Evolutionary conservation across 2,888 invertebrate species (phyloP).

Genomic region (Crepidodera aurea): DNA sequence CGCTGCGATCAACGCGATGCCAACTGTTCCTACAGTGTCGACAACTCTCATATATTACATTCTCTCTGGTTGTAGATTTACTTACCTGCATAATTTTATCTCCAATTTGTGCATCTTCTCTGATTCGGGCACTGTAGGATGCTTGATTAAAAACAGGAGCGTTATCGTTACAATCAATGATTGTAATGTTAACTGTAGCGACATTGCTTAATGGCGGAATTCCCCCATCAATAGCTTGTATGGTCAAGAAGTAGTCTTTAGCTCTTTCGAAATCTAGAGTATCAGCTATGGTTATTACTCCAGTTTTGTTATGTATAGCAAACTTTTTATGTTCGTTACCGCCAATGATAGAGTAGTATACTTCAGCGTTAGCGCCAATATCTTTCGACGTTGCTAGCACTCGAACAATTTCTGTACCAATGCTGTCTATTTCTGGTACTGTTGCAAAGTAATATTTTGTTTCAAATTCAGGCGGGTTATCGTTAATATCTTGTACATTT

Average conservation of each 20-base stretch:
- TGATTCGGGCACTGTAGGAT: slow-evolving; percentile 77
- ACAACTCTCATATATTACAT: too few species aligned
- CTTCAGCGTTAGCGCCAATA: slow-evolving; percentile 91
- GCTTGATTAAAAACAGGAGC: slow-evolving; percentile 81
- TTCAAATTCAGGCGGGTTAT: slow-evolving; percentile 95
- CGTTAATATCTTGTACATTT: slow-evolving; percentile 90
- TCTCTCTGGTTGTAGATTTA: too few species aligned
- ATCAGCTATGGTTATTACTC: slow-evolving; percentile 78
- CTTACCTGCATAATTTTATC: slow-evolving; percentile 76
- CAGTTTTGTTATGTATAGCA: slow-evolving; percentile 66
- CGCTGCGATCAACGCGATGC: too few species aligned
- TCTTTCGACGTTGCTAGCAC: slow-evolving; percentile 93
- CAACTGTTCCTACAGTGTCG: too few species aligned
- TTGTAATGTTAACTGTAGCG: slow-evolving; percentile 85
- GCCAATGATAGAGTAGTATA: slow-evolving; percentile 85
- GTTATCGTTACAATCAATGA: slow-evolving; percentile 89
- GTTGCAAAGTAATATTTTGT: slow-evolving; percentile 79
- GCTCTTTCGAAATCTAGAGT: slow-evolving; percentile 88
- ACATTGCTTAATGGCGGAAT: slow-evolving; percentile 88
- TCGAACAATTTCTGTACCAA: slow-evolving; percentile 82
- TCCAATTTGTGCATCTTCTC: slow-evolving; percentile 80
- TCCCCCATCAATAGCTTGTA: slow-evolving; percentile 91
- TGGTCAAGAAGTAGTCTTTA: slow-evolving; percentile 84
- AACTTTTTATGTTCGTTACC: slow-evolving; percentile 92
- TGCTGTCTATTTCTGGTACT: slow-evolving; percentile 79